Evolutionary conservation across 2,797 vertebrate species (phyloP).

Genomic region (Linurgus olivaceus): DNA sequence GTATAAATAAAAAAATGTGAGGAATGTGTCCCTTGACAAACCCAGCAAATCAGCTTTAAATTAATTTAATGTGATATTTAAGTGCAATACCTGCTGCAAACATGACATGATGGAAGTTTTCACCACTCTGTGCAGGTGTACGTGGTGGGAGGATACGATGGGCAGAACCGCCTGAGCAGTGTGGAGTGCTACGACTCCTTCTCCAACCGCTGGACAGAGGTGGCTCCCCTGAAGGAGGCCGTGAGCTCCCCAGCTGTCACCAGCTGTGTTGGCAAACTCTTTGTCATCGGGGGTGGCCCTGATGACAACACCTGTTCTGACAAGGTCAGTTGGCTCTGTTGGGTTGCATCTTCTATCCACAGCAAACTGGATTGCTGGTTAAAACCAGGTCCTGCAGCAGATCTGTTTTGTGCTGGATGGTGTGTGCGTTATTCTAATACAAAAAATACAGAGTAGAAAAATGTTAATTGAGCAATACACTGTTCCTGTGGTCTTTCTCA

Average conservation of each 20-base stretch:
- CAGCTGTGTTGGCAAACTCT: conserved; percentile 92
- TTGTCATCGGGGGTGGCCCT: conserved; percentile 94
- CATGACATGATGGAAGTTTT: neutral
- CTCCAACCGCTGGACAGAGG: conserved; percentile 97
- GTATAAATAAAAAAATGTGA: neutral
- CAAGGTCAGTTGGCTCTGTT: conserved; percentile 80
- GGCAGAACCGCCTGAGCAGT: conserved; percentile 92
- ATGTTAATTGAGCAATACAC: rapidly evolving
- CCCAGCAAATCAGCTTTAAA: neutral
- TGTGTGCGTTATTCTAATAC: neutral
- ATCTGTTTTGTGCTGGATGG: neutral
- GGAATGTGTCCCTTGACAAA: neutral
- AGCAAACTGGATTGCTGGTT: neutral
- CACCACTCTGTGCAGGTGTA: conserved; percentile 83
- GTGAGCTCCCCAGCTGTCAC: conserved; percentile 95
- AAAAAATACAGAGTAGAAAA: neutral
- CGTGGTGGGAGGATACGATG: conserved; percentile 95
- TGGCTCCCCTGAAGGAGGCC: conserved; percentile 93
- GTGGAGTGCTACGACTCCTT: conserved; percentile 97
- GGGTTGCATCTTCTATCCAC: rapidly evolving
- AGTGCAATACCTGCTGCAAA: neutral
- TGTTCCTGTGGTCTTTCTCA: neutral
- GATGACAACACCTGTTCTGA: conserved; percentile 97
- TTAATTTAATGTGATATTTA: neutral
- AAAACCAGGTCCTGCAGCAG: rapidly evolving